phyloP scores from a whole-genome alignment of 2,888 invertebrate genomes.

The Drosophila prolongata region DNA sequence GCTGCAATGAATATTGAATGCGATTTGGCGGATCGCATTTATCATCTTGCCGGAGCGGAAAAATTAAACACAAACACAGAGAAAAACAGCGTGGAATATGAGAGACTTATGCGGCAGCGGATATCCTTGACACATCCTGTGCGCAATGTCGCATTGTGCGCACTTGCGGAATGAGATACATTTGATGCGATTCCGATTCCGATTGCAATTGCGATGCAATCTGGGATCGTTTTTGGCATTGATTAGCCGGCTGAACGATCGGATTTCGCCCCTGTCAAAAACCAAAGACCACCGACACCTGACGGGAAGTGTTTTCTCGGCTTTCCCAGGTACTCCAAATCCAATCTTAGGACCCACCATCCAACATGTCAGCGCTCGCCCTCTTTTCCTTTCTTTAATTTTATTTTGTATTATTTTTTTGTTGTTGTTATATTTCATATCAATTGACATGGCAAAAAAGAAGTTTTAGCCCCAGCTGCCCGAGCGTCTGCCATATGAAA shows the following conservation, averaged over 20 bases:
- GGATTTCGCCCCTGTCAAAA: constrained; percentile 33
- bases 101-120: constrained; percentile 75
- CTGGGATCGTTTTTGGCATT: constrained; percentile 36
- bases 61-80: constrained; percentile 59
- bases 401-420: neutral
- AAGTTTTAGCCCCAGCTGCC: constrained; percentile 50
- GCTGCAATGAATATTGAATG: constrained; percentile 40
- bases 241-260: constrained; percentile 59
- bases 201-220: constrained; percentile 16
- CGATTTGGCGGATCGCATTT: constrained; percentile 58
- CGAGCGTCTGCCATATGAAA: constrained; percentile 53
- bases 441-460: constrained; percentile 50
- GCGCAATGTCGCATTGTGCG: constrained; percentile 45
- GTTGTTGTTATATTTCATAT: constrained; percentile 43
- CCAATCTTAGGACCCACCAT: constrained; percentile 2
- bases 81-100: constrained; percentile 26
- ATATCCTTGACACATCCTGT: constrained; percentile 84
- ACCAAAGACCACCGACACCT: constrained; percentile 47
- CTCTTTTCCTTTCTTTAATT: neutral
- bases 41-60: constrained; percentile 66
- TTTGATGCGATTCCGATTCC: constrained; percentile 35
- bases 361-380: neutral
- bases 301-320: constrained; percentile 61
- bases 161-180: constrained; percentile 52
- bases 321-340: constrained; percentile 6